Conservation (phyloP, 2,888 invertebrate species). For the Ethmia dodecea region DNA sequence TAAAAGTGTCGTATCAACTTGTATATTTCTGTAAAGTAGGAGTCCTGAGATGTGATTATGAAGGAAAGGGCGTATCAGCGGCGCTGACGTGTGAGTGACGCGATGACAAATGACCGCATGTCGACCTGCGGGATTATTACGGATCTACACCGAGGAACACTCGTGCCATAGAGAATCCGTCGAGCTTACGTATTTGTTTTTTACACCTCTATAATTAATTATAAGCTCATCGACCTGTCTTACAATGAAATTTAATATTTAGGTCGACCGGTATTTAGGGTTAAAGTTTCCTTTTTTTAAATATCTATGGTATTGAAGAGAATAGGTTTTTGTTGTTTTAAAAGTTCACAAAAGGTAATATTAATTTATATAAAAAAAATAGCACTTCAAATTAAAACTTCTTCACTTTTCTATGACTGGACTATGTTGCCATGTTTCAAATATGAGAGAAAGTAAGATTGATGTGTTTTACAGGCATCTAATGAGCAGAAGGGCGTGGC, state of each 20-base stretch:
- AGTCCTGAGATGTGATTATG: slow-evolving; percentile 34
- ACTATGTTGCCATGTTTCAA: too few relatives aligned
- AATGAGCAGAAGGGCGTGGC: slow-evolving; percentile 65
- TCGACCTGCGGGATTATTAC: slow-evolving; percentile 36
- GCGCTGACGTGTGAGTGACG: slow-evolving; percentile 58
- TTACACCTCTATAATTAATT: slow-evolving; percentile 10
- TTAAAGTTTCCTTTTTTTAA: too few relatives aligned
- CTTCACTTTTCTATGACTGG: too few relatives aligned
- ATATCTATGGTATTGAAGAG: too few relatives aligned
- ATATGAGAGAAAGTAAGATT: slow-evolving; percentile 52
- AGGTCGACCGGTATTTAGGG: too few relatives aligned
- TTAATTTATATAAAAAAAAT: too few relatives aligned
- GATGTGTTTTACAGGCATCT: slow-evolving; percentile 64
- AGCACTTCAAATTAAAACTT: too few relatives aligned
- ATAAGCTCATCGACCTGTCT: slow-evolving; percentile 8
- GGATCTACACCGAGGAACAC: slow-evolving; percentile 8
- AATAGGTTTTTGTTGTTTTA: too few relatives aligned
- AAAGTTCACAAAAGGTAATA: too few relatives aligned
- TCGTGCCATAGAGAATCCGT: not conserved
- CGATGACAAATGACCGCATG: slow-evolving; percentile 58
- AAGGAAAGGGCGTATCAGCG: slow-evolving; percentile 55
- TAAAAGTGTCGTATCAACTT: too few relatives aligned
- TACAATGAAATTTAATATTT: too few relatives aligned
- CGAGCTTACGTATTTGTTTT: slow-evolving; percentile 3
- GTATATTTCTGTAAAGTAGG: too few relatives aligned